phyloP scores from a whole-genome alignment of 2,113 vertebrate genomes.

The Sphaerodactylus townsendi region DNA sequence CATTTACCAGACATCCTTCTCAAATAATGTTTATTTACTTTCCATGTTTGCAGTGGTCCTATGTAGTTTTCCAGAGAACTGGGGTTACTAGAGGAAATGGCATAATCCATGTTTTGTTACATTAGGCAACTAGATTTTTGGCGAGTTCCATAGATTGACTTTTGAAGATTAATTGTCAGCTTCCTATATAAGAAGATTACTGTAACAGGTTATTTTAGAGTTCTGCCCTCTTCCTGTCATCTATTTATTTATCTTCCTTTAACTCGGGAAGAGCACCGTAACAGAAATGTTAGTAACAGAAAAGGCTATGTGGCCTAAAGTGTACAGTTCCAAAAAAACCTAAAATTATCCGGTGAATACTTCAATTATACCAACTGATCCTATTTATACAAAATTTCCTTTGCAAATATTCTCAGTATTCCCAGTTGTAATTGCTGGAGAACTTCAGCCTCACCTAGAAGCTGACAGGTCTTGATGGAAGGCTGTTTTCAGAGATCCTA shows the following conservation, averaged over 20 bases:
- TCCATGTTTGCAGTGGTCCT: neutral
- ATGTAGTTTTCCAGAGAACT: neutral
- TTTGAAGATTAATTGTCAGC: neutral
- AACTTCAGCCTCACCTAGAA: no score
- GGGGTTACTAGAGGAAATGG: neutral
- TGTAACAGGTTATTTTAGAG: slow-evolving; percentile 6
- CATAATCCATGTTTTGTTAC: neutral
- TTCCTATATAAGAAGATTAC: neutral
- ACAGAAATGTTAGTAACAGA: neutral
- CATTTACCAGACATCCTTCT: neutral
- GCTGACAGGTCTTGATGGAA: no score
- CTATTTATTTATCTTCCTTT: slow-evolving; percentile 14
- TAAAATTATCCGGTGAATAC: neutral
- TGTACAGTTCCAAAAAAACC: neutral
- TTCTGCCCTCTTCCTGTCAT: neutral
- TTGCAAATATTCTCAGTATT: neutral
- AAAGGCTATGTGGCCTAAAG: neutral
- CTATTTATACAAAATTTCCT: neutral
- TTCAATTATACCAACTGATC: neutral
- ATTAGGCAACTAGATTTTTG: neutral
- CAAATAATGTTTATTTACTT: no score
- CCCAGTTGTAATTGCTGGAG: no score
- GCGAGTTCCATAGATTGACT: neutral
- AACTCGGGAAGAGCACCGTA: neutral
- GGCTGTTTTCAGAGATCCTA: no score